Conservation (phyloP, 2,797 vertebrate species). For the Psittacula derbiana region DNA sequence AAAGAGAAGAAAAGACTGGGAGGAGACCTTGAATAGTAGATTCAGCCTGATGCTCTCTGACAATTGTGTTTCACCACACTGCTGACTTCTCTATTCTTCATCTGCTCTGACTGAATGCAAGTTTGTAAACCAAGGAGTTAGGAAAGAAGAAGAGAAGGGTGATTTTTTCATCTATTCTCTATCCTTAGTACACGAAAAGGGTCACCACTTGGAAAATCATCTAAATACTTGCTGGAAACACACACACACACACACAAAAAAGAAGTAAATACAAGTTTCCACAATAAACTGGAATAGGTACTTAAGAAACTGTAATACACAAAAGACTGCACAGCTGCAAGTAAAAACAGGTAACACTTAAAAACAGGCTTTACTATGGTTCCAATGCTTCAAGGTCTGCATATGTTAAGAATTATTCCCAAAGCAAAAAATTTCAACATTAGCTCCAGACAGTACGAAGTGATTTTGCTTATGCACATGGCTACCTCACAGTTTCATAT, state of each 20-base stretch:
- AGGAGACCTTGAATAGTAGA: neutral
- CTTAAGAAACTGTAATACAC: neutral
- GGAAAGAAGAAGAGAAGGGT: neutral
- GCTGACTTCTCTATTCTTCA: neutral
- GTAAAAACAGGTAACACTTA: neutral
- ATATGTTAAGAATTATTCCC: neutral
- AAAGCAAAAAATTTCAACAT: neutral
- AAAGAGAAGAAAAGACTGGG: neutral
- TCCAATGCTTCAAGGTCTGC: neutral
- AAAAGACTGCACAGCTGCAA: neutral
- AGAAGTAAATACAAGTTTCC: neutral
- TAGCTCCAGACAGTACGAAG: neutral
- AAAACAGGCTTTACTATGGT: neutral
- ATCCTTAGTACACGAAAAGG: neutral
- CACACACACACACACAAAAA: neutral
- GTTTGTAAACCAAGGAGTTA: neutral
- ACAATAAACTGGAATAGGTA: neutral
- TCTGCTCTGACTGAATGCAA: neutral
- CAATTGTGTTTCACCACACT: neutral
- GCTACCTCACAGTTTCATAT: neutral
- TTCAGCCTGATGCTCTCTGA: neutral
- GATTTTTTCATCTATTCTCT: neutral
- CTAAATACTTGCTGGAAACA: neutral
- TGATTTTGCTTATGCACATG: neutral
- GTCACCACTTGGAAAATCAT: neutral